Evolutionary conservation across 2,113 vertebrate species (phyloP).

Genomic region (Cephalopterus ornatus): DNA sequence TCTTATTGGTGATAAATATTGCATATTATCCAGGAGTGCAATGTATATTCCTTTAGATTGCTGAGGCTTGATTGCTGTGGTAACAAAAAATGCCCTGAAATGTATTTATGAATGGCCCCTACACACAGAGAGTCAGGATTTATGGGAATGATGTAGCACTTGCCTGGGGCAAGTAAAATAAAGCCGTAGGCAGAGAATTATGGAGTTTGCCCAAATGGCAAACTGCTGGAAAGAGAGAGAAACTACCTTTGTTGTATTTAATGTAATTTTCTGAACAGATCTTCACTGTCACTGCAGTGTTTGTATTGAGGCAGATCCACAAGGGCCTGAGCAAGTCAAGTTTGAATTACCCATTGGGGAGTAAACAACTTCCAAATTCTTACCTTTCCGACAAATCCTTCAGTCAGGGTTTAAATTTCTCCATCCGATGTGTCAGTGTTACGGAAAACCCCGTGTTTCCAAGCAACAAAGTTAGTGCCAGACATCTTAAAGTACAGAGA

Average conservation of each 20-base stretch:
- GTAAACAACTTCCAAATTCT: constrained; percentile 44
- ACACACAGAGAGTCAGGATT: constrained; percentile 27
- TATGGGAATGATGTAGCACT: constrained; percentile 42
- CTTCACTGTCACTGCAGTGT: constrained; percentile 29
- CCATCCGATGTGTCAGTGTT: neutral
- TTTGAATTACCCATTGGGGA: constrained; percentile 62
- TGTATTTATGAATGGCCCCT: constrained; percentile 68
- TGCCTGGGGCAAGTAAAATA: constrained; percentile 67
- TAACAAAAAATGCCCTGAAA: constrained; percentile 71
- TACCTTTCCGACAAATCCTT: neutral
- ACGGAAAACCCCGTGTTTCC: neutral
- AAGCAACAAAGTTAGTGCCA: neutral
- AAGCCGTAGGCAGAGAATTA: constrained; percentile 38
- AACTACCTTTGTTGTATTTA: constrained; percentile 60
- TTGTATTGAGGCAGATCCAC: constrained; percentile 19
- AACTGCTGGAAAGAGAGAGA: neutral
- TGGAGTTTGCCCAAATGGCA: constrained; percentile 5
- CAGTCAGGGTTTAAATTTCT: neutral
- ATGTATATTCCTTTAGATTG: constrained; percentile 82
- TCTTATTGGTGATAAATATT: constrained; percentile 72
- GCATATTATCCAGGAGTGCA: constrained; percentile 79
- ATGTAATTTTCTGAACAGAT: neutral
- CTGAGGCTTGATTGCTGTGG: constrained; percentile 77
- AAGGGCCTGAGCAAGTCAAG: constrained; percentile 69
- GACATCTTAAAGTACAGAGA: neutral